A percentile compares a stretch with the other conserved stretches of the same genome.
phyloP scores from a whole-genome alignment of 1,140 invertebrate genomes.

The Luehdorfia chinensis region DNA sequence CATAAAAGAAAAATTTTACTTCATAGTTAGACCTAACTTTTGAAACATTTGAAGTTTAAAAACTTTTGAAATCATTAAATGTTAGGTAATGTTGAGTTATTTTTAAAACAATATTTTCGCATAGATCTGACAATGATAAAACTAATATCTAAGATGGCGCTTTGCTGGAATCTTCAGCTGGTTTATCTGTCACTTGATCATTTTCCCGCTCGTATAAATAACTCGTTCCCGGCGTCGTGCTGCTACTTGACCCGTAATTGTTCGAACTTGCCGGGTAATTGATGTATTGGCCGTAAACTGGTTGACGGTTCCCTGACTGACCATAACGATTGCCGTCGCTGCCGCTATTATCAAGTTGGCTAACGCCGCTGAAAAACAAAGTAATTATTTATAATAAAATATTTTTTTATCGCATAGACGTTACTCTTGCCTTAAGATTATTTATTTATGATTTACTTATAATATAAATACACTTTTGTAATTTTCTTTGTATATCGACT shows the following conservation, averaged over 20 bases:
- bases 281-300: constrained; percentile 24
- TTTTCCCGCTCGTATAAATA: constrained; percentile 57
- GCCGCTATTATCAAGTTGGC: constrained; percentile 34
- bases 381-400: neutral
- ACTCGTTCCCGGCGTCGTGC: constrained; percentile 53
- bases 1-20: too few relatives aligned
- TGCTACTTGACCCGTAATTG: constrained; percentile 28
- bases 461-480: neutral
- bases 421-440: too few relatives aligned
- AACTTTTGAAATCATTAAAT: too few relatives aligned
- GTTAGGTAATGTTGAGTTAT: too few relatives aligned
- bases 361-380: constrained; percentile 38
- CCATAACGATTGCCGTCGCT: constrained; percentile 25
- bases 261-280: constrained; percentile 24
- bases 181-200: constrained; percentile 36
- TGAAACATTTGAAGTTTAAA: too few relatives aligned
- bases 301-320: constrained; percentile 21
- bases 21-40: too few relatives aligned
- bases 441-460: too few relatives aligned
- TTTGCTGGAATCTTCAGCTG: constrained; percentile 32
- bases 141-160: constrained; percentile 28
- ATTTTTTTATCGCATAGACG: too few relatives aligned
- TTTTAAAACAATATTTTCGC: too few relatives aligned
- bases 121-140: too few relatives aligned
- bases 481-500: too few relatives aligned